These are phyloP conservation scores for Pica pica DNA, from an alignment of 2,113 vertebrate species.

Conservation along the genomic window DNA sequence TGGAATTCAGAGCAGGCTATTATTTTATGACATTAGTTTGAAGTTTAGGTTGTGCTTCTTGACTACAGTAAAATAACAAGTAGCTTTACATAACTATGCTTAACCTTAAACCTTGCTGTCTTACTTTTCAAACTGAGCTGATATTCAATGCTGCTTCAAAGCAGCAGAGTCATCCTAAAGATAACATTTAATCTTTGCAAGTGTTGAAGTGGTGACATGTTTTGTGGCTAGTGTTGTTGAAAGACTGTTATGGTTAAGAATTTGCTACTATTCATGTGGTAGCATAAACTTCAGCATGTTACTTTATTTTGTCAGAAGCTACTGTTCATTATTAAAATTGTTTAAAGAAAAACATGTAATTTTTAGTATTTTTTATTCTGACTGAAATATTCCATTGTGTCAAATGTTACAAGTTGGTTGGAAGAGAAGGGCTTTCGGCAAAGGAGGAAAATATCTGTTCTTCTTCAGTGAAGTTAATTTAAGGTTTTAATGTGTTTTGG, in stretches of 20 bases:
- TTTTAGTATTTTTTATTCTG: background rate
- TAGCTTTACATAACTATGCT: background rate
- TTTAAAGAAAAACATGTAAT: background rate
- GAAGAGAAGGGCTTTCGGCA: background rate
- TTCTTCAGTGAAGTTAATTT: background rate
- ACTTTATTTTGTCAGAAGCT: slow-evolving; percentile 40
- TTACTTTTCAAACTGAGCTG: background rate
- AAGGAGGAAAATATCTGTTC: background rate
- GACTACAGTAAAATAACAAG: background rate
- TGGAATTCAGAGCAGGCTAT: background rate
- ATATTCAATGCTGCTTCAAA: background rate
- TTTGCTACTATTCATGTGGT: background rate
- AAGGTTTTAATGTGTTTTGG: background rate
- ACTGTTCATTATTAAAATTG: background rate
- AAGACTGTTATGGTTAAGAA: slow-evolving; percentile 36
- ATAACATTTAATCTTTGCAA: background rate
- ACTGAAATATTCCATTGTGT: background rate
- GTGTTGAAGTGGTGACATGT: background rate
- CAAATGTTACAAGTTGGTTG: background rate
- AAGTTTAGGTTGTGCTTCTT: background rate
- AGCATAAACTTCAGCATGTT: background rate
- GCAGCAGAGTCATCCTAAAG: background rate
- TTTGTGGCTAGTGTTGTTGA: slow-evolving; percentile 39
- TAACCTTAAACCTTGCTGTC: background rate
- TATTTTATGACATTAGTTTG: background rate